phyloP scores from a whole-genome alignment of 2,113 vertebrate genomes.

The Grus americana region DNA sequence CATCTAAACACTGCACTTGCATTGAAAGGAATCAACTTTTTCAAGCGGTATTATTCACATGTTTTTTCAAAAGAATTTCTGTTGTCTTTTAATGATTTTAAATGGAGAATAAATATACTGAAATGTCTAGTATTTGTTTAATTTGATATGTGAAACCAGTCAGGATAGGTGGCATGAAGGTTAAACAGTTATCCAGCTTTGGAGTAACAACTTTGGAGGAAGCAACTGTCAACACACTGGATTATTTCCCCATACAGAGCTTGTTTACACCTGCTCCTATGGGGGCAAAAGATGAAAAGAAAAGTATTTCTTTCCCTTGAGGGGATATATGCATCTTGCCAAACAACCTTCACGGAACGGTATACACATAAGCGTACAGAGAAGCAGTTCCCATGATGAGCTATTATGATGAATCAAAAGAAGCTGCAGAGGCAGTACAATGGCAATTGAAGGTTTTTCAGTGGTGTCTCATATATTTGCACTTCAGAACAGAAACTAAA shows the following conservation, averaged over 20 bases:
- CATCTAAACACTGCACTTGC: background rate
- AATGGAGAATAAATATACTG: background rate
- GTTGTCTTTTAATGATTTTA: background rate
- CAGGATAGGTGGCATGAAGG: background rate
- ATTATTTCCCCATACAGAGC: background rate
- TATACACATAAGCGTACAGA: background rate
- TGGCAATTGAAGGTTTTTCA: slow-evolving; percentile 29
- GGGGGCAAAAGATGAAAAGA: background rate
- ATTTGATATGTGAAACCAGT: background rate
- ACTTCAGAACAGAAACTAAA: slow-evolving; percentile 43
- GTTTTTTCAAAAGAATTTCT: background rate
- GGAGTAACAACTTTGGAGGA: background rate
- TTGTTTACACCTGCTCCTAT: background rate
- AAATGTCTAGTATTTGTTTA: background rate
- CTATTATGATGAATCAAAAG: slow-evolving; percentile 49
- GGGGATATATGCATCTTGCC: background rate
- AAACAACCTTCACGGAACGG: background rate
- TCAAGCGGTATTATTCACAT: background rate
- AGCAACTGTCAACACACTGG: background rate
- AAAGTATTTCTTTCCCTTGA: background rate
- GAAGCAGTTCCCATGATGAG: slow-evolving; percentile 17
- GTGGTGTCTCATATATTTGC: slow-evolving; percentile 29
- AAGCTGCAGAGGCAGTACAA: slow-evolving; percentile 14
- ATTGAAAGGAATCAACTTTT: background rate
- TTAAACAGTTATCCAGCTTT: background rate